Evolutionary conservation across 2,113 vertebrate species (phyloP), one percentile per base, ranked within the genome.

Genomic region (Labeo catla): DNA sequence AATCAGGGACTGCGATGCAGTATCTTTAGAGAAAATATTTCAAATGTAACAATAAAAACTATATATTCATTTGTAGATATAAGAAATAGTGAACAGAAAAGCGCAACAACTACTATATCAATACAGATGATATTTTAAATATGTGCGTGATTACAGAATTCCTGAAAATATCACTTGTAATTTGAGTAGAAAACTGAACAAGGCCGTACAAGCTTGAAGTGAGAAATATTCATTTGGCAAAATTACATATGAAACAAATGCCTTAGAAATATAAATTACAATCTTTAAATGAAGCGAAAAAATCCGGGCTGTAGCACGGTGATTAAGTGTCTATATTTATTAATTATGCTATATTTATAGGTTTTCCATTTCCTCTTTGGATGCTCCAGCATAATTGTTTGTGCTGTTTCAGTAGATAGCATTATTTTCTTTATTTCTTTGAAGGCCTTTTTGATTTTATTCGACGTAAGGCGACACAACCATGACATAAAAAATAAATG

Each of bases 401-500:
- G 36, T 39, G 28, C 34, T 39, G 34, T 39, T 78, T 72, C 16
- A 2, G n/a, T 28, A 21, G 16, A 6, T 34, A 77, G 19, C n/a
- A 6, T 8, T 43, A n/a, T 39, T 78, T 19, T 21, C 4, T 15
- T 76, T 36, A 15, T 68, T 68, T 43, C 8, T 72, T 21, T 13
- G 61, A 65, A 70, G 8, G 34, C 11, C 5, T 36, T 79, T 39
- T 57, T 21, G 2, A 8, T 78, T 78, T 78, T 59, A 45, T 73
- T 73, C 9, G 9, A 45, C 1, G 34, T 59, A 7, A 61, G 77
- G 11, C 21, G 39, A 78, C 36, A 57, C 74, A 70, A 61, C 83
- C 59, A 72, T 36, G 59, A 81, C 19, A 49, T 43, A 63, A 49
- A 84, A 59, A 88, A 93, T 90, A 94, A 94, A 94, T 89, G 80